phyloP scores from a whole-genome alignment of 2,888 invertebrate genomes.

The Cylloceria caligata region DNA sequence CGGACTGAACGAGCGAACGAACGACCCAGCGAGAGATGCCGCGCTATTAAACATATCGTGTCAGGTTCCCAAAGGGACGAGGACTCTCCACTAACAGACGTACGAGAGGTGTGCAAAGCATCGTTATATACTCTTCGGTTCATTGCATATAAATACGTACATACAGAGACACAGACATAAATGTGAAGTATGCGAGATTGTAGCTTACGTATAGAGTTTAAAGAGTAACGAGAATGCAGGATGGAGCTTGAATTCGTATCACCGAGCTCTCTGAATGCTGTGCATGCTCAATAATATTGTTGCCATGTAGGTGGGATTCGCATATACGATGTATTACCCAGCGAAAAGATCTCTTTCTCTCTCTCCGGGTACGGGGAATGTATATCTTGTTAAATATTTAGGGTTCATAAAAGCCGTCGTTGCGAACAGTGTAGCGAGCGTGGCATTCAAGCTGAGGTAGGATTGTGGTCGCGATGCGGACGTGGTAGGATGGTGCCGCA shows the following conservation, averaged over 20 bases:
- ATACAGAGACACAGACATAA: slow-evolving; percentile 8
- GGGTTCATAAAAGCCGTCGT: slow-evolving; percentile 51
- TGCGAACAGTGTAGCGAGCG: slow-evolving; percentile 1
- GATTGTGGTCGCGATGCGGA: neutral
- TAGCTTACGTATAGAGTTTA: slow-evolving; percentile 8
- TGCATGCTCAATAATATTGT: slow-evolving; percentile 34
- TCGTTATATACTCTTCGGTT: slow-evolving; percentile 38
- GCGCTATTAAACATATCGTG: slow-evolving; percentile 77
- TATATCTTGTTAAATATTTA: slow-evolving; percentile 48
- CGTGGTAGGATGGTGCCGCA: neutral
- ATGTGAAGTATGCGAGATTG: slow-evolving; percentile 33
- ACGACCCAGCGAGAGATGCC: slow-evolving; percentile 61
- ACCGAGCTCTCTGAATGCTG: slow-evolving; percentile 2
- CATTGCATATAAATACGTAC: slow-evolving; percentile 17
- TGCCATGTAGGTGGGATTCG: slow-evolving; percentile 18
- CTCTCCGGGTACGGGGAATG: slow-evolving; percentile 8
- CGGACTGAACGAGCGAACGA: slow-evolving; percentile 46
- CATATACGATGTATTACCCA: slow-evolving; percentile 20
- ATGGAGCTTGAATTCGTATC: slow-evolving; percentile 34
- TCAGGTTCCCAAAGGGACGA: slow-evolving; percentile 68
- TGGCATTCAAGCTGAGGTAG: slow-evolving; percentile 1
- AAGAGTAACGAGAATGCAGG: slow-evolving; percentile 36
- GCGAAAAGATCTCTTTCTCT: slow-evolving; percentile 5
- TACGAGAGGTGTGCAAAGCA: slow-evolving; percentile 42
- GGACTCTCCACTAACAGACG: slow-evolving; percentile 29